A percentile compares a stretch with the other conserved stretches of the same genome.
phyloP scores from a whole-genome alignment of 2,113 vertebrate genomes.

The Sapajus apella region DNA sequence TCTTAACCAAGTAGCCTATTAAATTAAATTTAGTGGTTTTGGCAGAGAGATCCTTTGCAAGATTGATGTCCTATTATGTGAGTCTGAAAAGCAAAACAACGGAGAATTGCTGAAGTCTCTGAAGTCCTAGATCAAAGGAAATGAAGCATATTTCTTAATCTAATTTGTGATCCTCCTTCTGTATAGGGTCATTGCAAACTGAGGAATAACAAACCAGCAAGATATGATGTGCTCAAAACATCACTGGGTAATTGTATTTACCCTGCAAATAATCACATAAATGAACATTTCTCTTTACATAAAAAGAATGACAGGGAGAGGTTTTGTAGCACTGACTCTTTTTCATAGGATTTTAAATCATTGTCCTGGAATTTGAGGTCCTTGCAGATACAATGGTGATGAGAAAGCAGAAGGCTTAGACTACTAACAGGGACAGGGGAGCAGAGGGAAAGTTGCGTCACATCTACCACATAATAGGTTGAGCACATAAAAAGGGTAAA shows the following conservation, averaged over 20 bases:
- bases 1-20: constrained; percentile 28
- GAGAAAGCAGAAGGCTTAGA: constrained; percentile 49
- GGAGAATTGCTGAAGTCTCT: background rate
- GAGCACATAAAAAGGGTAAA: background rate
- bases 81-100: constrained; percentile 60
- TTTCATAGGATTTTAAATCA: background rate
- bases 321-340: background rate
- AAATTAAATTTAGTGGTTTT: constrained; percentile 47
- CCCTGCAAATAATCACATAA: background rate
- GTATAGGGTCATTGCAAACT: background rate
- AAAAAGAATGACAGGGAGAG: background rate
- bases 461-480: background rate
- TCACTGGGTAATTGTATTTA: constrained; percentile 18
- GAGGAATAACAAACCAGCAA: background rate
- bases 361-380: constrained; percentile 54
- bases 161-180: constrained; percentile 34
- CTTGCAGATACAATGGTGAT: background rate
- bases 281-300: background rate
- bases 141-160: background rate
- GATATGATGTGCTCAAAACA: background rate
- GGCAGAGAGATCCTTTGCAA: constrained; percentile 33
- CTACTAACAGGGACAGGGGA: background rate
- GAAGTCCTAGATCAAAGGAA: constrained; percentile 44
- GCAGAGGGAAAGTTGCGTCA: background rate
- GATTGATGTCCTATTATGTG: constrained; percentile 35